Percentiles rank a stretch among this genome's conserved stretches.
Conservation (phyloP, 2,888 invertebrate genomes). For the Agapetus fuscipes region DNA sequence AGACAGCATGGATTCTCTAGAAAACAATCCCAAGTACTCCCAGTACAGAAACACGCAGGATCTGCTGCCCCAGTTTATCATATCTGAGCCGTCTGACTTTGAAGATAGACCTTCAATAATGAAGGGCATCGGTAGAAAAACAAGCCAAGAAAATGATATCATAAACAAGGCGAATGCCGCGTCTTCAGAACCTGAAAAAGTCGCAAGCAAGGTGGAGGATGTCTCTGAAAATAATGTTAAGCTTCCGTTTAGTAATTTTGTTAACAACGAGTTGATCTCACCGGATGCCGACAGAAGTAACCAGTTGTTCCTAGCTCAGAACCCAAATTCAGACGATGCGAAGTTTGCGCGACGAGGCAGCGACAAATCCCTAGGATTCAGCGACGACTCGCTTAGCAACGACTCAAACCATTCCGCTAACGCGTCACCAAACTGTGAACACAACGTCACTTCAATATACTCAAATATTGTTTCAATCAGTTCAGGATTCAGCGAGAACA, state of each 20-base stretch:
- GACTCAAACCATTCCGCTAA: conserved; percentile 44
- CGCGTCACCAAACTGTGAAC: conserved; percentile 46
- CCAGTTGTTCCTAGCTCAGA: conserved; percentile 20
- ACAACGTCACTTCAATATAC: conserved; percentile 40
- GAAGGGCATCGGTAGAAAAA: conserved; percentile 63
- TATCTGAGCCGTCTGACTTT: conserved; percentile 60
- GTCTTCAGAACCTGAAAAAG: not conserved
- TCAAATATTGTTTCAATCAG: conserved; percentile 47
- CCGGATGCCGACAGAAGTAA: conserved; percentile 18
- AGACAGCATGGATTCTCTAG: conserved; percentile 60
- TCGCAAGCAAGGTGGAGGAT: not conserved
- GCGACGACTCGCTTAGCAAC: conserved; percentile 64
- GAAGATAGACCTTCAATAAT: conserved; percentile 71
- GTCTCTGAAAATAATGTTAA: not conserved
- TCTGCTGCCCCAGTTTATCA: conserved; percentile 53
- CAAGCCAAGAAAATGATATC: conserved; percentile 52
- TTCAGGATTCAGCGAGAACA: conserved; percentile 50
- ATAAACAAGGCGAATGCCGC: conserved; percentile 19
- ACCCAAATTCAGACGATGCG: conserved; percentile 27
- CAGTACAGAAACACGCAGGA: conserved; percentile 23
- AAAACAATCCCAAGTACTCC: conserved; percentile 41
- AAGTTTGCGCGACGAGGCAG: conserved; percentile 54
- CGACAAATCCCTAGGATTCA: conserved; percentile 60
- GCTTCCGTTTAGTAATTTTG: conserved; percentile 16
- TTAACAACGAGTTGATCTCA: conserved; percentile 9